A percentile compares a stretch with the other conserved stretches of the same genome.
Evolutionary conservation across 2,797 vertebrate species (phyloP).

Genomic region (Coilia nasus): DNA sequence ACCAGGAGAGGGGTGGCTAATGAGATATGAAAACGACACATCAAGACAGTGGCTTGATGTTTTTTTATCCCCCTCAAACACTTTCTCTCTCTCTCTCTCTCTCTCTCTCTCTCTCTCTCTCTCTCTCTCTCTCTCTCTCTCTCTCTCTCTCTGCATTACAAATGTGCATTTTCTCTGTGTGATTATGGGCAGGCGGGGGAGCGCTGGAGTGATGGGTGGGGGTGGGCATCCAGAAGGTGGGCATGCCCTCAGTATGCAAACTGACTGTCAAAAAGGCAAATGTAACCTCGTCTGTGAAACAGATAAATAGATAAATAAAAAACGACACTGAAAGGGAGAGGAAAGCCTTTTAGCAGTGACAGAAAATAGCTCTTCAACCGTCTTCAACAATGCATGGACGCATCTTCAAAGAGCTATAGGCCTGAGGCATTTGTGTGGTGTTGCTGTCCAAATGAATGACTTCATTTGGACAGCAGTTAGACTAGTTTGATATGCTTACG

Average conservation of each 20-base stretch:
- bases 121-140: neutral
- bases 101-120: neutral
- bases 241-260: neutral
- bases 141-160: slow-evolving; percentile 18
- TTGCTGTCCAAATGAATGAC: slow-evolving; percentile 49
- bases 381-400: neutral
- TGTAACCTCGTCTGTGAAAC: slow-evolving; percentile 25
- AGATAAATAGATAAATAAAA: slow-evolving; percentile 18
- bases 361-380: slow-evolving; percentile 37
- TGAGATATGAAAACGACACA: slow-evolving; percentile 34
- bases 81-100: too few species aligned
- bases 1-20: slow-evolving; percentile 37
- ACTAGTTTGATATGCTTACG: neutral
- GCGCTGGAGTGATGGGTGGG: slow-evolving; percentile 17
- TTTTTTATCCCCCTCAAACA: slow-evolving; percentile 2
- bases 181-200: neutral
- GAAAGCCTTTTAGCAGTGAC: slow-evolving; percentile 33
- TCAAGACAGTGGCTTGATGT: slow-evolving; percentile 25
- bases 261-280: neutral
- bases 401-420: neutral
- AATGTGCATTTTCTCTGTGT: slow-evolving; percentile 38
- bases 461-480: neutral
- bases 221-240: neutral
- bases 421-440: too few species aligned
- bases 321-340: slow-evolving; percentile 27